Percentiles rank a stretch among this genome's conserved stretches.
These are phyloP conservation scores for Tigriopus californicus DNA, from an alignment of 2,888 invertebrate genomes.

Conservation along the genomic window DNA sequence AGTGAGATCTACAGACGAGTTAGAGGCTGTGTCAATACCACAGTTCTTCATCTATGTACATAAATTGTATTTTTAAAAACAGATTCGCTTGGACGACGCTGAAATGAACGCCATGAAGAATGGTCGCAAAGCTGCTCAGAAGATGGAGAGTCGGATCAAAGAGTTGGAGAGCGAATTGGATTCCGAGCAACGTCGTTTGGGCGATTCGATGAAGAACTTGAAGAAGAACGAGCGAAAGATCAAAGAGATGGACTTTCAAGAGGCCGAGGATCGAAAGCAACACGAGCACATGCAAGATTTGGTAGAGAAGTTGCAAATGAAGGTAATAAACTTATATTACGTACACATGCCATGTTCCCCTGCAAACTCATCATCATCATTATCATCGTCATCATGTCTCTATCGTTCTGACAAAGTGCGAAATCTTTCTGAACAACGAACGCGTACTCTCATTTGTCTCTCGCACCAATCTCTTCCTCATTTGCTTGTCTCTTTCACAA, in stretches of 20 bases:
- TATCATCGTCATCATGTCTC: too few relatives aligned
- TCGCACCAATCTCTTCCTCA: too few relatives aligned
- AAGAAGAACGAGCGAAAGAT: conserved; percentile 93
- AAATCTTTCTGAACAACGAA: too few relatives aligned
- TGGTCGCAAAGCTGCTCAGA: conserved; percentile 96
- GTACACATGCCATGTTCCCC: too few relatives aligned
- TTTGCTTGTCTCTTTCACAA: too few relatives aligned
- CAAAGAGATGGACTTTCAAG: conserved; percentile 75
- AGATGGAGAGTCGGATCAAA: conserved; percentile 87
- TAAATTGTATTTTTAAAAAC: conserved; percentile 34
- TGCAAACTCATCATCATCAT: too few relatives aligned
- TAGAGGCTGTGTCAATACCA: conserved; percentile 31
- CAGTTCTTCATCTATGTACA: conserved; percentile 38
- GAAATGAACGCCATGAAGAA: conserved; percentile 94
- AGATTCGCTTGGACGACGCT: conserved; percentile 64
- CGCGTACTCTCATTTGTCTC: too few relatives aligned
- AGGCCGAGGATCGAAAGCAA: conserved; percentile 99
- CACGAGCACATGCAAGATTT: conserved; percentile 98
- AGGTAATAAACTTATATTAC: too few relatives aligned
- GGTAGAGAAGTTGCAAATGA: conserved; percentile 97
- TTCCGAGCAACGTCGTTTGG: conserved; percentile 94
- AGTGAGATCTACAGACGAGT: conserved; percentile 41
- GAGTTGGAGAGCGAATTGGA: conserved; percentile 94
- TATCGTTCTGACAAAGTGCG: too few relatives aligned
- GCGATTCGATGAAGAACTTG: conserved; percentile 94